Base-by-base conservation (phyloP, 1,140 invertebrate genomes). In the Aphidius ervi region DNA sequence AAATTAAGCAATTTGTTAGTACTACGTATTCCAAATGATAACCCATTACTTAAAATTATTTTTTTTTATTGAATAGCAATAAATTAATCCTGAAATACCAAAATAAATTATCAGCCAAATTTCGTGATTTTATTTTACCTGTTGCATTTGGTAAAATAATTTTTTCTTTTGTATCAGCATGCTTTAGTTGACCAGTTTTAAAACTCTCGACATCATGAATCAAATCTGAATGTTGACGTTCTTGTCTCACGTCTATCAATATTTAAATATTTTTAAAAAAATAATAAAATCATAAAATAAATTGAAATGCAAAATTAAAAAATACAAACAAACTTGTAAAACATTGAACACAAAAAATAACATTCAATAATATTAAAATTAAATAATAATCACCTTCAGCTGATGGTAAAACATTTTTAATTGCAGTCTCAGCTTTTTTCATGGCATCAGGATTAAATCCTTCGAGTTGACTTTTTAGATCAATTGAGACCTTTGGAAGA, bases 381-480 rank as follows among this genome's bases (percentile, higher is more conserved):
- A 52, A 53, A 65, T 31, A 23, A n/a, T 23, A 31, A 48, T 77
- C 81, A 95, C 93, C 93, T 88, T 93, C 87, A 57, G 90, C 91
- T 40, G 91, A 91, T 54, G 94, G 94, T 60, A 96, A 81, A 63
- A 92, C 84, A 57, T 89, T 91, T 75, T 95, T 95, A 72, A 95
- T 93, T 62, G 89, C 85, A 49, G 92, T 94, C 63, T 88, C 85
- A 6, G 91, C 88, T 67, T 92, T 89, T 73, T 93, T 93, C 76
- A 96, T 85, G 64, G 87, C 86, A 60, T 88, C 87, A 16, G 87
- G 83, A 70, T 93, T 91, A 82, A 95, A 95, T 8, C 86, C 86
- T 77, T 94, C 91, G 66, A 95, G 80, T 79, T 95, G 89, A 73
- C 86, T 91, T 78, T 95, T 95, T 54, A 96, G 82, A 74, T 92